phyloP scores from a whole-genome alignment of 2,113 vertebrate species.

The Scartelaos histophorus region DNA sequence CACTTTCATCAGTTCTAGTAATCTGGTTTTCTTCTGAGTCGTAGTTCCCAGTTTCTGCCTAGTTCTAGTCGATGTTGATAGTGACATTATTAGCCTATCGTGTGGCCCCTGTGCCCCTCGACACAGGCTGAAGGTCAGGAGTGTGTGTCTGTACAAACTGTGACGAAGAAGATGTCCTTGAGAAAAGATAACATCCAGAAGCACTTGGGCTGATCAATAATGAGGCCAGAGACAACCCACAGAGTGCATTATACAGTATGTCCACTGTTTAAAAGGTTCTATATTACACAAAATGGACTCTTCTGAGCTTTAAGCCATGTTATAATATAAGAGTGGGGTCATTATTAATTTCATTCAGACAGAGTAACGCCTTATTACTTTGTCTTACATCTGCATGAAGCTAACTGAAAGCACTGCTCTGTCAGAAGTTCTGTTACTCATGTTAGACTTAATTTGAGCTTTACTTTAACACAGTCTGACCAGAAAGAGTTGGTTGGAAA shows the following conservation, averaged over 20 bases:
- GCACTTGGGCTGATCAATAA: constrained; percentile 42
- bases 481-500: too few relatives aligned
- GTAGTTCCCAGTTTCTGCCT: neutral
- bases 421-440: too few relatives aligned
- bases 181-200: constrained; percentile 44
- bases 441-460: too few relatives aligned
- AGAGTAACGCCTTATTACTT: too few relatives aligned
- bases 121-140: constrained; percentile 46
- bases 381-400: too few relatives aligned
- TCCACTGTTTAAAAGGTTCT: neutral
- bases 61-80: neutral
- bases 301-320: too few relatives aligned
- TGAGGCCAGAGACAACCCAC: constrained; percentile 21
- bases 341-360: too few relatives aligned
- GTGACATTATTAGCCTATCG: constrained; percentile 3
- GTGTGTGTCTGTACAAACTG: constrained; percentile 30
- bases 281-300: too few relatives aligned
- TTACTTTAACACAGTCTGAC: too few relatives aligned
- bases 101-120: constrained; percentile 5
- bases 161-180: constrained; percentile 48
- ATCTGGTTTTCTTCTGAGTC: neutral
- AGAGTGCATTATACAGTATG: neutral
- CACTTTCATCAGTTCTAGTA: neutral
- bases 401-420: too few relatives aligned
- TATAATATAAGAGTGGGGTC: too few relatives aligned